These are phyloP conservation scores for Acanthosoma haemorrhoidale DNA, from an alignment of 2,888 invertebrate genomes.

Conservation along the genomic window DNA sequence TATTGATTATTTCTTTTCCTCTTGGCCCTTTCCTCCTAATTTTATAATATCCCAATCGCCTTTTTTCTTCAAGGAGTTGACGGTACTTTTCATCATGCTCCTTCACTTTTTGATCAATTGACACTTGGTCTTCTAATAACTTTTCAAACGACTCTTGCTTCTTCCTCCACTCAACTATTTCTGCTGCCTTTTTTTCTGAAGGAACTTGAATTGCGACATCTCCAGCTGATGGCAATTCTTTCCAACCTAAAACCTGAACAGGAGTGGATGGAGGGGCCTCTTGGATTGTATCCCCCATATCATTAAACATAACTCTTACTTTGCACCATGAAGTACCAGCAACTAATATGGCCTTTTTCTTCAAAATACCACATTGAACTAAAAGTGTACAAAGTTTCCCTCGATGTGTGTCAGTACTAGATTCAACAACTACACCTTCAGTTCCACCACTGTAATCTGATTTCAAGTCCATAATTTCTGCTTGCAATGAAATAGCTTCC, in stretches of 20 bases:
- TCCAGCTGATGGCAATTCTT: conserved; percentile 80
- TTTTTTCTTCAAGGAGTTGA: conserved; percentile 55
- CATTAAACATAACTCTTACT: conserved; percentile 73
- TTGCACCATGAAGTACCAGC: conserved; percentile 81
- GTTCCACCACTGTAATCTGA: conserved; percentile 78
- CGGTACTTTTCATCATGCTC: conserved; percentile 60
- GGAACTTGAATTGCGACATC: conserved; percentile 79
- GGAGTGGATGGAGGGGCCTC: conserved; percentile 74
- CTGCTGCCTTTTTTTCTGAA: conserved; percentile 64
- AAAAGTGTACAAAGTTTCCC: conserved; percentile 79
- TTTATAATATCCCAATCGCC: conserved; percentile 57
- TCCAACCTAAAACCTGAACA: conserved; percentile 87
- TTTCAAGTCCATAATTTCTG: conserved; percentile 80
- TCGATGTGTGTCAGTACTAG: conserved; percentile 61
- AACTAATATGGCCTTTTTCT: conserved; percentile 69
- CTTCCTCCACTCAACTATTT: conserved; percentile 62
- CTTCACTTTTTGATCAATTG: conserved; percentile 60
- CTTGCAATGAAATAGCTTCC: conserved; percentile 76
- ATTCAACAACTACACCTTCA: conserved; percentile 88
- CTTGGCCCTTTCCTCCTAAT: conserved; percentile 56
- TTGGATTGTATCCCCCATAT: conserved; percentile 60
- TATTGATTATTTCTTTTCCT: conserved; percentile 50
- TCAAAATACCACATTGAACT: conserved; percentile 78
- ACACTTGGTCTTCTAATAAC: conserved; percentile 56
- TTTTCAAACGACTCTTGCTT: conserved; percentile 56